Percentiles rank a stretch among this genome's conserved stretches.
Conservation (phyloP, 2,797 vertebrate species). For the Miichthys miiuy region DNA sequence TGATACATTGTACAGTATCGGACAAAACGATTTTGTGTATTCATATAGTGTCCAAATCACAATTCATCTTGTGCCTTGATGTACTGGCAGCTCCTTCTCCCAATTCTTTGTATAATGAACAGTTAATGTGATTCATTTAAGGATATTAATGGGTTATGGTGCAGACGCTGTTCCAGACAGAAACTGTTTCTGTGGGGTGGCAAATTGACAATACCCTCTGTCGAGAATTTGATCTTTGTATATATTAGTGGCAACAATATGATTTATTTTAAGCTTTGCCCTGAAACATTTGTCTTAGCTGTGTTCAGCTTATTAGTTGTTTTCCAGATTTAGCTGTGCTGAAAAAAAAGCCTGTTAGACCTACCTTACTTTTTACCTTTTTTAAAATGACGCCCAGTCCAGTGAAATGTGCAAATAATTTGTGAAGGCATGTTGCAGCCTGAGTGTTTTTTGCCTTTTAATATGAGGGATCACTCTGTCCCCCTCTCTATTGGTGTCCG, state of each 20-base stretch:
- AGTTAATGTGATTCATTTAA: too few relatives aligned
- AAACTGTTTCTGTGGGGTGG: too few relatives aligned
- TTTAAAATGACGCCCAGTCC: conserved; percentile 5
- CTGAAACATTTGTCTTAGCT: neutral
- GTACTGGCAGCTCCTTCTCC: neutral
- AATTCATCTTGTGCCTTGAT: neutral
- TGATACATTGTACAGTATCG: neutral
- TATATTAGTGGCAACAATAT: neutral
- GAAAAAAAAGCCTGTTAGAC: neutral
- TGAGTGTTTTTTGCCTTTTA: conserved; percentile 30
- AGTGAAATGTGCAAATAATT: conserved; percentile 9
- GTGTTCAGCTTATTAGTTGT: neutral
- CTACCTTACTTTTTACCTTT: conserved; percentile 9
- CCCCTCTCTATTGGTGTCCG: conserved; percentile 12
- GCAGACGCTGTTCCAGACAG: too few relatives aligned
- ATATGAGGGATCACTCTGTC: conserved; percentile 35
- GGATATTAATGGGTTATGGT: too few relatives aligned
- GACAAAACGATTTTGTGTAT: neutral
- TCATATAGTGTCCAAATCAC: neutral
- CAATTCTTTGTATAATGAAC: too few relatives aligned
- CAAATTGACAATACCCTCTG: too few relatives aligned
- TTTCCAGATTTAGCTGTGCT: neutral
- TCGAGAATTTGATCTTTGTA: neutral
- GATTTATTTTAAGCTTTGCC: neutral
- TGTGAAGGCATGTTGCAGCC: conserved; percentile 38